These are phyloP conservation scores for Agrochola litura DNA, from an alignment of 2,888 invertebrate genomes.

Conservation along the genomic window DNA sequence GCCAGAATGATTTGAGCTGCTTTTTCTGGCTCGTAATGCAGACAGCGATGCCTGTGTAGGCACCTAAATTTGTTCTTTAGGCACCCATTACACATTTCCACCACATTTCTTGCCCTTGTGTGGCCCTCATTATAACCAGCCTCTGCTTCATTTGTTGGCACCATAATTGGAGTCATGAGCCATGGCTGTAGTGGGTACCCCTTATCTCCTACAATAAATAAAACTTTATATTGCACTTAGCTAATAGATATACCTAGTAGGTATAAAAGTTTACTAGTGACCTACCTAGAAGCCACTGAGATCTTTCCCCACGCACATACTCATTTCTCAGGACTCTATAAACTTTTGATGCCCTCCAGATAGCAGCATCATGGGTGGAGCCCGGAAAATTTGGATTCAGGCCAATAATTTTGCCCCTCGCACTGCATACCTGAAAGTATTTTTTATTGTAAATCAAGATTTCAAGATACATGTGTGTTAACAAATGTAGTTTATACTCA, in stretches of 20 bases:
- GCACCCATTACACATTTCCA: not conserved
- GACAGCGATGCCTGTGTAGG: not conserved
- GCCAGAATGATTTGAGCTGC: conserved; percentile 1
- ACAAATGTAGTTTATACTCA: not conserved
- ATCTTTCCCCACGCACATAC: not conserved
- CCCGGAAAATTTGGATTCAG: not conserved
- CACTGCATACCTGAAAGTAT: not conserved
- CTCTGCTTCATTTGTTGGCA: not conserved
- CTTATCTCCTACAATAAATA: conserved; percentile 6
- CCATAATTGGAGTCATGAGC: conserved; percentile 20
- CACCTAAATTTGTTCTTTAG: conserved; percentile 3
- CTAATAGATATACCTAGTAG: not conserved
- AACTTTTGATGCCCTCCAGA: not conserved
- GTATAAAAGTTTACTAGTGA: conserved; percentile 1
- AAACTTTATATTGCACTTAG: not conserved
- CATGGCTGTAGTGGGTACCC: conserved; percentile 16
- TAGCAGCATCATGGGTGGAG: not conserved
- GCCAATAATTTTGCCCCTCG: not conserved
- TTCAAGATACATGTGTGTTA: not conserved
- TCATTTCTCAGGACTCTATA: not conserved
- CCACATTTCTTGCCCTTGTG: not conserved
- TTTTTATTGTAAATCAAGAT: not conserved
- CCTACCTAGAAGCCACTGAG: conserved; percentile 1
- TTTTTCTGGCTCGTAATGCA: not conserved
- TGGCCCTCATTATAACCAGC: not conserved